phyloP scores from a whole-genome alignment of 2,113 vertebrate species.

The Rafetus swinhoei region DNA sequence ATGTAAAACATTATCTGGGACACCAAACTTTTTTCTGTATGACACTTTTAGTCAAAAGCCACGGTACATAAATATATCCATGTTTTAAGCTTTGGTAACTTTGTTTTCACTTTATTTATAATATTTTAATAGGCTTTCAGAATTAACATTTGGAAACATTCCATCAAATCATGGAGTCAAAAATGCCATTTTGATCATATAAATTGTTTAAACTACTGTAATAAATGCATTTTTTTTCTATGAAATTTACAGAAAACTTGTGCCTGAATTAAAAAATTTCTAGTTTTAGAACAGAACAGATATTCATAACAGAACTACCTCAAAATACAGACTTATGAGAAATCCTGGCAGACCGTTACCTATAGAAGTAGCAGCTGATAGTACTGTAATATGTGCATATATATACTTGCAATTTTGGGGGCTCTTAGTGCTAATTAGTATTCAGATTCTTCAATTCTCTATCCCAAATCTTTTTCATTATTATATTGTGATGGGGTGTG shows the following conservation, averaged over 20 bases:
- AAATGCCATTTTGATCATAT: not conserved
- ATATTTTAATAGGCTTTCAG: not conserved
- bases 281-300: not conserved
- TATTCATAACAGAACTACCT: not conserved
- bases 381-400: not conserved
- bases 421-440: not conserved
- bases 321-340: not conserved
- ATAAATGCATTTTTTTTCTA: not conserved
- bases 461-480: not conserved
- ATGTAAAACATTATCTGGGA: not conserved
- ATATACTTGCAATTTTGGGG: accelerated
- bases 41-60: not conserved
- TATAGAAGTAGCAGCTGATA: not conserved
- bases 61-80: not conserved
- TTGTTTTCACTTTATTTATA: not conserved
- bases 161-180: not conserved
- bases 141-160: not conserved
- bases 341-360: not conserved
- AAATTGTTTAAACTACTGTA: not conserved
- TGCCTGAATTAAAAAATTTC: not conserved
- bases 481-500: too few species aligned
- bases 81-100: not conserved
- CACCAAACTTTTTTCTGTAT: not conserved
- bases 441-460: not conserved
- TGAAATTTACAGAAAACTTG: not conserved